These are phyloP conservation scores for Tetragonula carbonaria DNA, from an alignment of 2,888 invertebrate species.

Conservation along the genomic window DNA sequence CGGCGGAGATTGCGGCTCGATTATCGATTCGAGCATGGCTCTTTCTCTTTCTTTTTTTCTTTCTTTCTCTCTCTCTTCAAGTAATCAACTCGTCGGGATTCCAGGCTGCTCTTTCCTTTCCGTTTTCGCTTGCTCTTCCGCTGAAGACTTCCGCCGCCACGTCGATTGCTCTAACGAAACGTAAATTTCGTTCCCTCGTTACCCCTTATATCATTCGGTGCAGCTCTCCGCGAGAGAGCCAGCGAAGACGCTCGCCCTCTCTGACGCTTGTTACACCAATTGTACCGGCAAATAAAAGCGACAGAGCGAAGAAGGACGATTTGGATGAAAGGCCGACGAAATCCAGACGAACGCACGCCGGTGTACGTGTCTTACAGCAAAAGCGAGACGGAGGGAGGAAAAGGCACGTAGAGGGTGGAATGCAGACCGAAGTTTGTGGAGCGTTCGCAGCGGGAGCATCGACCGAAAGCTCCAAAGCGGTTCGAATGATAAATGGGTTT, in stretches of 20 bases:
- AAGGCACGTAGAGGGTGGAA: constrained; percentile 3
- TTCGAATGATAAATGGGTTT: constrained; percentile 68
- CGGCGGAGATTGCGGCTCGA: constrained; percentile 59
- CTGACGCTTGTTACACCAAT: neutral
- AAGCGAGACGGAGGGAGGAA: constrained; percentile 1
- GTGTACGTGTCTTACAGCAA: neutral
- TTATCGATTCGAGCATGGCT: constrained; percentile 65
- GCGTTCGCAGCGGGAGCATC: constrained; percentile 32
- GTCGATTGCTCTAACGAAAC: constrained; percentile 48
- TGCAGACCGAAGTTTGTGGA: constrained; percentile 1
- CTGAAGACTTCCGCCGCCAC: constrained; percentile 27
- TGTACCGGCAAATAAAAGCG: neutral
- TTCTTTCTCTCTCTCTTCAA: constrained; percentile 40
- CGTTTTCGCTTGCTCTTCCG: neutral
- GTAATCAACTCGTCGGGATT: constrained; percentile 62
- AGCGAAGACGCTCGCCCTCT: neutral
- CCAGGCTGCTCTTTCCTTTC: constrained; percentile 34
- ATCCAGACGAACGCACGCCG: neutral
- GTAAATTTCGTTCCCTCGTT: constrained; percentile 4
- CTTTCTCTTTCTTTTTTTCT: no score
- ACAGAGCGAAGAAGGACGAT: neutral
- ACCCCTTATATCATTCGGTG: neutral
- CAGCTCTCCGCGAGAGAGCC: neutral
- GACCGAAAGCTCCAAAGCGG: constrained; percentile 22
- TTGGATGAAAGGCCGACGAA: neutral